Evolutionary conservation across 2,113 vertebrate species (phyloP).

Genomic region (Fregata magnificens): DNA sequence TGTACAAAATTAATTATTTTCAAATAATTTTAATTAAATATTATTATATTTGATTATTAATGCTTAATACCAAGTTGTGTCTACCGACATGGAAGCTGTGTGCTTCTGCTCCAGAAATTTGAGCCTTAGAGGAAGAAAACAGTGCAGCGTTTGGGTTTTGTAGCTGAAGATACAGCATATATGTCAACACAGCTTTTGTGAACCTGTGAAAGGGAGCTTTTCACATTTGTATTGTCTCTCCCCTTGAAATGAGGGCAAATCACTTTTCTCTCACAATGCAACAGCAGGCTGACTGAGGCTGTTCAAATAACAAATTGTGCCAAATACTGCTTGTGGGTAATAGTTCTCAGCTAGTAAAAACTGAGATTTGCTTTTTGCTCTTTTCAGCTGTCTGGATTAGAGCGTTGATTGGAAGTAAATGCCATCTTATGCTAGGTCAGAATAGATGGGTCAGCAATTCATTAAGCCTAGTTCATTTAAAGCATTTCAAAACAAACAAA

Average conservation of each 20-base stretch:
- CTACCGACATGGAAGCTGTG: neutral
- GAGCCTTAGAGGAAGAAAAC: neutral
- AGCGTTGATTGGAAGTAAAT: neutral
- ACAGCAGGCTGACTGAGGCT: neutral
- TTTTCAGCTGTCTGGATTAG: neutral
- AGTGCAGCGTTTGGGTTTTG: neutral
- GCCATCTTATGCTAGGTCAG: neutral
- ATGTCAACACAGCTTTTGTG: neutral
- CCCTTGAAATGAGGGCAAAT: neutral
- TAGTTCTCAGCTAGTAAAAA: neutral
- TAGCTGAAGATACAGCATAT: neutral
- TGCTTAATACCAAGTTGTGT: neutral
- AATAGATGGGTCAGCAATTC: neutral
- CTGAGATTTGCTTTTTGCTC: neutral
- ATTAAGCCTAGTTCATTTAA: neutral
- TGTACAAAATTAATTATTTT: neutral
- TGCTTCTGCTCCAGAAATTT: neutral
- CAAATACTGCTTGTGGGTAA: neutral
- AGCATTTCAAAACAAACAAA: neutral
- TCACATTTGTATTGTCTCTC: neutral
- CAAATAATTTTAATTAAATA: neutral
- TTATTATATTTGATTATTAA: neutral
- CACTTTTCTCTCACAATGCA: neutral
- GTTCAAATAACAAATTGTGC: neutral
- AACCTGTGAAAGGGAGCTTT: neutral